A percentile compares a stretch with the other conserved stretches of the same genome.
phyloP scores from a whole-genome alignment of 2,113 vertebrate genomes.

The Malurus elegans region DNA sequence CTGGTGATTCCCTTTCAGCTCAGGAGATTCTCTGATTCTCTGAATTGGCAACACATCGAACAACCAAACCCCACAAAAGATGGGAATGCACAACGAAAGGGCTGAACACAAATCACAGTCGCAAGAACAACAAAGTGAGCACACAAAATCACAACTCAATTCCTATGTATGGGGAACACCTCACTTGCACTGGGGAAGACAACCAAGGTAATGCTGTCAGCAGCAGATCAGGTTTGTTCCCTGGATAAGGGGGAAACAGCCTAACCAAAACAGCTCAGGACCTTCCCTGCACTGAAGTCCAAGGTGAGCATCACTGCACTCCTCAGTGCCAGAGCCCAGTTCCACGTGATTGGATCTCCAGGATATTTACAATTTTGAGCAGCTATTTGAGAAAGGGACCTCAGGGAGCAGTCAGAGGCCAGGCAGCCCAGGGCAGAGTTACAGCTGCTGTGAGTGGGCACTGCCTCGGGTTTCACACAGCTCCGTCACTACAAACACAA shows the following conservation, averaged over 20 bases:
- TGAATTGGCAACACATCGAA: background rate
- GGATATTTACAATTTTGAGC: constrained; percentile 22
- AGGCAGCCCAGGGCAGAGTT: background rate
- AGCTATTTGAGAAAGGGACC: background rate
- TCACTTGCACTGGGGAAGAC: background rate
- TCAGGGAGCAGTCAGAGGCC: background rate
- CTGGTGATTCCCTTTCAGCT: background rate
- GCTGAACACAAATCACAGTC: background rate
- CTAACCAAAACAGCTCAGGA: background rate
- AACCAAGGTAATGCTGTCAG: accelerated
- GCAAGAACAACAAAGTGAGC: accelerated
- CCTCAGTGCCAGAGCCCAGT: background rate
- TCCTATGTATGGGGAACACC: accelerated
- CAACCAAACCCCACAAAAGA: background rate
- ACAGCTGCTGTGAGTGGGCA: background rate
- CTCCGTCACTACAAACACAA: background rate
- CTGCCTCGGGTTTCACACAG: background rate
- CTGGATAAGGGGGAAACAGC: background rate
- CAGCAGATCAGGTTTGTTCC: accelerated
- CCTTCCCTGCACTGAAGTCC: background rate
- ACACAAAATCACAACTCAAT: background rate
- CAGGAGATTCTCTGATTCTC: background rate
- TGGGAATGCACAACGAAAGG: accelerated
- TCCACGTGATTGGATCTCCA: background rate
- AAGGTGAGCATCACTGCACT: background rate